phyloP scores from a whole-genome alignment of 2,797 vertebrate genomes.

The Hipposideros larvatus region DNA sequence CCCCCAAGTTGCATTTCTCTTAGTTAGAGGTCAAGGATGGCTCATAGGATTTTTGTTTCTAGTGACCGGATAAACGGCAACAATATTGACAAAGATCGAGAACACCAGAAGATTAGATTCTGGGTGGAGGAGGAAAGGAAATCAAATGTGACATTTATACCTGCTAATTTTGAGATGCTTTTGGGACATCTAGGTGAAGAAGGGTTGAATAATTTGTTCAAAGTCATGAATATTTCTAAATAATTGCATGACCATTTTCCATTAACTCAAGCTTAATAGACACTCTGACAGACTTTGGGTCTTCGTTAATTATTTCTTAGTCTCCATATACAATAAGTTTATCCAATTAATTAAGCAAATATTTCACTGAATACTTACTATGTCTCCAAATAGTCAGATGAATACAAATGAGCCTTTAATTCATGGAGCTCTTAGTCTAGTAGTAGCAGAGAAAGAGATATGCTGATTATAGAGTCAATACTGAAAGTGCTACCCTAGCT shows the following conservation, averaged over 20 bases:
- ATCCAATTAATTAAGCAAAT: not conserved
- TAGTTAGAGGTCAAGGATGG: not conserved
- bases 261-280: not conserved
- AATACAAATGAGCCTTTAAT: not conserved
- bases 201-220: not conserved
- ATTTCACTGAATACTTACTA: not conserved
- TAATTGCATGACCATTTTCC: not conserved
- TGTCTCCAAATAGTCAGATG: not conserved
- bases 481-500: not conserved
- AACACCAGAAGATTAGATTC: not conserved
- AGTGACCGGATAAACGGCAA: not conserved
- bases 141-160: not conserved
- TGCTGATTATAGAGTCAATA: not conserved
- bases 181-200: not conserved
- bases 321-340: not conserved
- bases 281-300: not conserved
- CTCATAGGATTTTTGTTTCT: conserved; percentile 12
- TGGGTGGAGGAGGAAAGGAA: not conserved
- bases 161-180: not conserved
- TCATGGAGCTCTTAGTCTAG: not conserved
- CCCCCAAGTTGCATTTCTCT: not conserved
- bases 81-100: not conserved
- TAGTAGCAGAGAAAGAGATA: not conserved
- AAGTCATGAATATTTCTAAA: not conserved
- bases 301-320: not conserved